Base-by-base conservation (phyloP, 1,140 invertebrate genomes). In the Pinna nobilis region DNA sequence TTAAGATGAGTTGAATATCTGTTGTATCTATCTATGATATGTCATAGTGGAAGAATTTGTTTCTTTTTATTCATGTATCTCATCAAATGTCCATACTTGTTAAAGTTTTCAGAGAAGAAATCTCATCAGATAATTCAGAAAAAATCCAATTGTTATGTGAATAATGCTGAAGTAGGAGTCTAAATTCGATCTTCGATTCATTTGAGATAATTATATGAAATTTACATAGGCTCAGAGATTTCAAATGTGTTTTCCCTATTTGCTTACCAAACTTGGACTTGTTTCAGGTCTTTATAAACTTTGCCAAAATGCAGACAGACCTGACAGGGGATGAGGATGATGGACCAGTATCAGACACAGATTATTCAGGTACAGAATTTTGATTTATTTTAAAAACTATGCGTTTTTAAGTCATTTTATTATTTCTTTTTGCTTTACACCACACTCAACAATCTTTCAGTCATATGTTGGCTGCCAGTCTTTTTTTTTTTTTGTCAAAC, bases 211-310 rank as follows among this genome's bases (percentile, higher is more conserved):
- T n/a, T n/a, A n/a, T n/a, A n/a, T n/a, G n/a, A n/a, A n/a, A n/a
- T n/a, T n/a, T n/a, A n/a, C n/a, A n/a, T n/a, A n/a, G n/a, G n/a
- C n/a, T n/a, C n/a, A n/a, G n/a, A n/a, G n/a, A n/a, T n/a, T n/a
- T n/a, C n/a, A n/a, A n/a, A n/a, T n/a, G n/a, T 30, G 25, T 23
- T 6, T 59, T 5, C 28, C 37, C 3, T 6, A 25, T 13, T 18
- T 39, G 25, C 39, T 25, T 39, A 6, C 25, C n/a, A 11, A 41
- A 13, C 32, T 53, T 33, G 7, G n/a, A 37, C 13, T 33, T 41
- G 15, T 76, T 80, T 5, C 77, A 90, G 90, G 90, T 91, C 37
- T 91, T 91, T 76, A 88, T 91, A 28, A 89, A 88, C 68, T 91
- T 91, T 88, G 90, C 90, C 23, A 89, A 88, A 72, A 80, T 81